phyloP scores from a whole-genome alignment of 2,888 invertebrate species.

The Venusia cambrica region DNA sequence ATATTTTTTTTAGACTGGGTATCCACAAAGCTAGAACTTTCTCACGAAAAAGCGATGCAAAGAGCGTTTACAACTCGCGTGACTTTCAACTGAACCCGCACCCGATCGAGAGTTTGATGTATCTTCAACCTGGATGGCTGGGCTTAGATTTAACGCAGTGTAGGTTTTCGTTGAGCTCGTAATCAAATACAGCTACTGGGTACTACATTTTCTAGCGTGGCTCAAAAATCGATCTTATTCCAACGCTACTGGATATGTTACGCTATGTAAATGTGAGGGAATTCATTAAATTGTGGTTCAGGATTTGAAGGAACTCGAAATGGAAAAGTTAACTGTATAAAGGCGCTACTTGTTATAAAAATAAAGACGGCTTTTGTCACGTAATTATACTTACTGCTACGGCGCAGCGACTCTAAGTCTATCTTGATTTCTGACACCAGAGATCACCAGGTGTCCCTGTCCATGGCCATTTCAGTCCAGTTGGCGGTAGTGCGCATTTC shows the following conservation, averaged over 20 bases:
- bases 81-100: not conserved
- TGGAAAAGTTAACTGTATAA: conserved; percentile 18
- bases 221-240: too few relatives aligned
- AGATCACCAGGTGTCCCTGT: too few relatives aligned
- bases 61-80: conserved; percentile 7
- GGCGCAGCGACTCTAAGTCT: too few relatives aligned
- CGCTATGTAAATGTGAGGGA: conserved; percentile 4
- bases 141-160: conserved; percentile 30
- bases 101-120: conserved; percentile 24
- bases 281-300: conserved; percentile 20
- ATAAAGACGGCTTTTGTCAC: not conserved
- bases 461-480: too few relatives aligned
- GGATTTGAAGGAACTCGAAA: conserved; percentile 18
- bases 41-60: too few relatives aligned
- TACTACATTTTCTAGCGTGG: conserved; percentile 13
- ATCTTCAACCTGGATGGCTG: conserved; percentile 25
- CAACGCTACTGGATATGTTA: too few relatives aligned
- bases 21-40: too few relatives aligned
- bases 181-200: conserved; percentile 29
- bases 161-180: conserved; percentile 27
- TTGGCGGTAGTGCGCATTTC: too few relatives aligned
- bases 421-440: too few relatives aligned
- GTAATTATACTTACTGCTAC: too few relatives aligned
- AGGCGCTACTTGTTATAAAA: conserved; percentile 4
- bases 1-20: too few relatives aligned